Evolutionary conservation across 2,113 vertebrate species (phyloP).

Genomic region (Peucedramus taeniatus): DNA sequence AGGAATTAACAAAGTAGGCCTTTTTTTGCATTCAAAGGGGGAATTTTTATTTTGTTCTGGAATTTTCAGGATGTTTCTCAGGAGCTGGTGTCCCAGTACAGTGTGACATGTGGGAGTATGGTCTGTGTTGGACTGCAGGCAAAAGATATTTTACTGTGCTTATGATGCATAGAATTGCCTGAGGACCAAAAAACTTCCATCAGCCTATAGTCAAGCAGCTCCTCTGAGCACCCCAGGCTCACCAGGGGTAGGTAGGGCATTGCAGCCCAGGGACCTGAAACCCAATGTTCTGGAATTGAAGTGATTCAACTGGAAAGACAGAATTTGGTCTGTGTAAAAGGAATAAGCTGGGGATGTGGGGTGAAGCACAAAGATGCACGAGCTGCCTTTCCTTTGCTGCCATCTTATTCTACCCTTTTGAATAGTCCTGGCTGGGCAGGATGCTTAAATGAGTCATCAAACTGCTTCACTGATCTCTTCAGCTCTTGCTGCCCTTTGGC

Average conservation of each 20-base stretch:
- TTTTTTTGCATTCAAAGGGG: neutral
- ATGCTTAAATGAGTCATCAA: neutral
- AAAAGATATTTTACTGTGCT: neutral
- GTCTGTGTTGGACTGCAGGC: neutral
- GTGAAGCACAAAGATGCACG: neutral
- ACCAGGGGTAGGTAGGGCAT: neutral
- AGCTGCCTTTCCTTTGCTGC: neutral
- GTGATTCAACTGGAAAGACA: neutral
- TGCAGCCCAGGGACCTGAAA: neutral
- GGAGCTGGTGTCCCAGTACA: neutral
- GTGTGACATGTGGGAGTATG: neutral
- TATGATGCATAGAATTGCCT: neutral
- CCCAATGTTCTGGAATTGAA: neutral
- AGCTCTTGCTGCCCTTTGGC: neutral
- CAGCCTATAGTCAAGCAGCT: neutral
- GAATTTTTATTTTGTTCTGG: neutral
- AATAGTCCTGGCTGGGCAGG: neutral
- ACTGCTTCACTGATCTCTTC: neutral
- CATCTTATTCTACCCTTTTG: neutral
- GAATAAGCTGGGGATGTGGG: neutral
- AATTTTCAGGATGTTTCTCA: neutral
- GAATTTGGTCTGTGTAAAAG: neutral
- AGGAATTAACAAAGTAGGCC: neutral
- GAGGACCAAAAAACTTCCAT: neutral
- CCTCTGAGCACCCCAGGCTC: neutral